Evolutionary conservation across 2,888 invertebrate genomes (phyloP).

Genomic region (Alloplasta piceator): DNA sequence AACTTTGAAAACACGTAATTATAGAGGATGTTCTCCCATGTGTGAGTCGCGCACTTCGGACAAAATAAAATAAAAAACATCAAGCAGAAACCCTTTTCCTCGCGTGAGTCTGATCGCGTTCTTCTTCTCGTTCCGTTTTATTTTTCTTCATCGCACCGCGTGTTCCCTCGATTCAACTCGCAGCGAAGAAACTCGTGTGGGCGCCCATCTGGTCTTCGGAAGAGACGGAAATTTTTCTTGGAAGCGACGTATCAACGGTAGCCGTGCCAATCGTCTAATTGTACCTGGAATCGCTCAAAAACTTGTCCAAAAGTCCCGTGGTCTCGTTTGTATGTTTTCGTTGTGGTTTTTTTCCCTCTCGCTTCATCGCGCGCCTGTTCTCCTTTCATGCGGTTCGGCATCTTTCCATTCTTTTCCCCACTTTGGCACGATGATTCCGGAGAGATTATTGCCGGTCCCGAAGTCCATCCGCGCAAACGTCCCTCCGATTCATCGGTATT

Average conservation of each 20-base stretch:
- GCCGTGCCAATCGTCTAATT: slow-evolving; percentile 71
- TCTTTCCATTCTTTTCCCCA: background rate
- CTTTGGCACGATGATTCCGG: too few relatives aligned
- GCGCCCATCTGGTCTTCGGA: slow-evolving; percentile 65
- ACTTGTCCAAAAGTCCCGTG: slow-evolving; percentile 66
- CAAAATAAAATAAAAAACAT: slow-evolving; percentile 32
- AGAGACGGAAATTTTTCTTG: slow-evolving; percentile 57
- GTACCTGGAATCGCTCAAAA: slow-evolving; percentile 75
- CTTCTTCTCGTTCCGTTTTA: slow-evolving; percentile 15
- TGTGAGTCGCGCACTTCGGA: slow-evolving; percentile 23
- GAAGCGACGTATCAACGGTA: slow-evolving; percentile 69
- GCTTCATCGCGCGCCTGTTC: background rate
- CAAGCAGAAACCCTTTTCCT: slow-evolving; percentile 41
- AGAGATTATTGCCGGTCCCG: too few relatives aligned
- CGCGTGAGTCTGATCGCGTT: slow-evolving; percentile 60
- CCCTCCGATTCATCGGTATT: too few relatives aligned
- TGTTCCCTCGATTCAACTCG: slow-evolving; percentile 31
- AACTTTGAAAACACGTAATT: slow-evolving; percentile 41
- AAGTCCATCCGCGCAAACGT: too few relatives aligned
- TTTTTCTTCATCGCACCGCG: slow-evolving; percentile 3
- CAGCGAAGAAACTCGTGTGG: slow-evolving; percentile 50
- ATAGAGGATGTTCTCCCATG: slow-evolving; percentile 1
- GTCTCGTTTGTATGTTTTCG: slow-evolving; percentile 49
- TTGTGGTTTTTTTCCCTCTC: slow-evolving; percentile 19
- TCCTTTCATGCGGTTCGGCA: slow-evolving; percentile 3